Conservation (phyloP, 53 echinoderm and acorn worm species). For the Paracentrotus lividus region DNA sequence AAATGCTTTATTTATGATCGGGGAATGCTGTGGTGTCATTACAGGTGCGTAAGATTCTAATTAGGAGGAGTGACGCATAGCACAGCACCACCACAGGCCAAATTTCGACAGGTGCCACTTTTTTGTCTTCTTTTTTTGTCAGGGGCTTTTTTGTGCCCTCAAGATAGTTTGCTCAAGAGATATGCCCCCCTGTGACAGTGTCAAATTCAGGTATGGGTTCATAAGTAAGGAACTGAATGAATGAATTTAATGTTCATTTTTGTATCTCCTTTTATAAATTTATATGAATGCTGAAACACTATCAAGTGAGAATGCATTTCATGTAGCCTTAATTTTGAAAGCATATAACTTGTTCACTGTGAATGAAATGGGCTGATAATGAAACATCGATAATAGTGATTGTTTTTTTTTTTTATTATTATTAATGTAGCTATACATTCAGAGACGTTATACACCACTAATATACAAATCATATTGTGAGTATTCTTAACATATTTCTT, state of each 20-base stretch:
- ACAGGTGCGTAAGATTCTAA: constrained; percentile 32
- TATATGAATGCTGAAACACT: too few species aligned
- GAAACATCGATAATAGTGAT: not conserved
- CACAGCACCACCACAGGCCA: constrained; percentile 16
- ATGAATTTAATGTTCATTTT: too few species aligned
- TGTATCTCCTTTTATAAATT: too few species aligned
- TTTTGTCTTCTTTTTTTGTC: not conserved
- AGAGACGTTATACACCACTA: too few species aligned
- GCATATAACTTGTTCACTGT: not conserved
- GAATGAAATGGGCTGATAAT: not conserved
- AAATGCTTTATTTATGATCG: not conserved
- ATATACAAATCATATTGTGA: too few species aligned
- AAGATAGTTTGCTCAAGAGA: constrained; percentile 6
- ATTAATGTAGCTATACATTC: too few species aligned
- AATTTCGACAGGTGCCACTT: constrained; percentile 27
- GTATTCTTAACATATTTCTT: too few species aligned
- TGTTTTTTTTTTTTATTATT: too few species aligned
- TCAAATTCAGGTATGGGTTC: not conserved
- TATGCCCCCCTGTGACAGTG: not conserved
- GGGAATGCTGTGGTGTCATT: not conserved
- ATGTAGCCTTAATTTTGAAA: too few species aligned
- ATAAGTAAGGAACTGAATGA: too few species aligned
- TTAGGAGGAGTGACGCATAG: constrained; percentile 27
- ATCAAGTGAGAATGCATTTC: not conserved
- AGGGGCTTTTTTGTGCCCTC: not conserved